Conservation (phyloP, 2,797 vertebrate species). For the Pempheris klunzingeri region DNA sequence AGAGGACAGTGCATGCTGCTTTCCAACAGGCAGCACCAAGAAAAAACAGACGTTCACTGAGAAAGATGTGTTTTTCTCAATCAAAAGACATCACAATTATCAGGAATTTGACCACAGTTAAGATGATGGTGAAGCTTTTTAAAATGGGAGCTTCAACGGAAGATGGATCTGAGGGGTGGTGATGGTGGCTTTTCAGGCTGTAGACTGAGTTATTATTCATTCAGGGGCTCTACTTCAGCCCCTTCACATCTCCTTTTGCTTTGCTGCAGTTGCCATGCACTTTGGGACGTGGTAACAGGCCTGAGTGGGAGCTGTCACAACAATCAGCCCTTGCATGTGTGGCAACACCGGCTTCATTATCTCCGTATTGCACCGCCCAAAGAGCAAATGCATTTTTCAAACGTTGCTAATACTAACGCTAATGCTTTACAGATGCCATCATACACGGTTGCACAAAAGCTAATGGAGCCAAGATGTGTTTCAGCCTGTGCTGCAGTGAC, state of each 20-base stretch:
- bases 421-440: constrained; percentile 56
- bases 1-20: constrained; percentile 35
- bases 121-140: not conserved
- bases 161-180: constrained; percentile 17
- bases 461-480: constrained; percentile 48
- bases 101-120: not conserved
- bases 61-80: not conserved
- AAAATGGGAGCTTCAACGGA: not conserved
- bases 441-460: constrained; percentile 35
- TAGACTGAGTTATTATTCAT: constrained; percentile 50
- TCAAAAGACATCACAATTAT: not conserved
- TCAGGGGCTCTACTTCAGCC: constrained; percentile 43
- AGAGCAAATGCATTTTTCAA: constrained; percentile 61
- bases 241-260: constrained; percentile 38
- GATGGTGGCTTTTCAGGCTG: constrained; percentile 14
- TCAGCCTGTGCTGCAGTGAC: constrained; percentile 34
- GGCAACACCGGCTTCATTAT: constrained; percentile 33
- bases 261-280: constrained; percentile 61
- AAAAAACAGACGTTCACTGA: not conserved
- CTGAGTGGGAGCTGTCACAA: constrained; percentile 23
- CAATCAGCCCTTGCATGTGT: constrained; percentile 13
- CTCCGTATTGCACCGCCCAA: constrained; percentile 48
- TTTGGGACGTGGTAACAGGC: constrained; percentile 59
- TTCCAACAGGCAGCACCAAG: constrained; percentile 9
- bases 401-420: no score